These are phyloP conservation scores for Zele albiditarsus DNA, from an alignment of 2,888 invertebrate genomes.

Conservation along the genomic window DNA sequence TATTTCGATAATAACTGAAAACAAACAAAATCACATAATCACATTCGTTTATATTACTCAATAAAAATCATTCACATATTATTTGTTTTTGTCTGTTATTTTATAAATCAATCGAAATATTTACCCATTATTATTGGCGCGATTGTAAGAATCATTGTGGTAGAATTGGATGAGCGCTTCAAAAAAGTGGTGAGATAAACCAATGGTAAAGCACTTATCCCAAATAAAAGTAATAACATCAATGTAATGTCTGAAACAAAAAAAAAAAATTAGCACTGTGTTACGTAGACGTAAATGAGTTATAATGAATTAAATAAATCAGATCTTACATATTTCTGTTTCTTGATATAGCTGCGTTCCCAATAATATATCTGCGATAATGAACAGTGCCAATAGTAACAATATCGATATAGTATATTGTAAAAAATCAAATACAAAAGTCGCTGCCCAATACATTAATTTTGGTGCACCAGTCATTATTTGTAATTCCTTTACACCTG, in stretches of 20 bases:
- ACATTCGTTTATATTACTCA: background rate
- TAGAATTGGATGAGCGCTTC: constrained; percentile 59
- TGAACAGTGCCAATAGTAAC: constrained; percentile 56
- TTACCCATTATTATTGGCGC: constrained; percentile 63
- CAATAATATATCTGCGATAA: constrained; percentile 57
- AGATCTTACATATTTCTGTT: constrained; percentile 73
- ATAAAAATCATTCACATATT: too few relatives aligned
- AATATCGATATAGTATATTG: constrained; percentile 56
- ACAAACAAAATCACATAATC: constrained; percentile 3
- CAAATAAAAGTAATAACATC: constrained; percentile 82
- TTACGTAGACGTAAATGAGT: too few relatives aligned
- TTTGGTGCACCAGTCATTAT: constrained; percentile 79
- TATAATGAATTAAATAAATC: background rate
- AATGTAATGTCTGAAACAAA: constrained; percentile 73
- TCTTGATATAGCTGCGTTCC: constrained; percentile 58
- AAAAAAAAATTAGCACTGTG: background rate
- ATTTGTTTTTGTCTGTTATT: too few relatives aligned
- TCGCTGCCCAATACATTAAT: constrained; percentile 78
- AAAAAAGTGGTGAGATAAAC: constrained; percentile 65
- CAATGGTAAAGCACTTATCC: constrained; percentile 75
- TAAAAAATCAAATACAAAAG: constrained; percentile 76
- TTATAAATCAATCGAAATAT: constrained; percentile 32
- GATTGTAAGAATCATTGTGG: constrained; percentile 57
- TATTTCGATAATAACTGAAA: constrained; percentile 60
- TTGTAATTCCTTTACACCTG: constrained; percentile 80